Evolutionary conservation across 2,888 invertebrate genomes (phyloP).

Genomic region (Marasmarcha lunaedactyla): DNA sequence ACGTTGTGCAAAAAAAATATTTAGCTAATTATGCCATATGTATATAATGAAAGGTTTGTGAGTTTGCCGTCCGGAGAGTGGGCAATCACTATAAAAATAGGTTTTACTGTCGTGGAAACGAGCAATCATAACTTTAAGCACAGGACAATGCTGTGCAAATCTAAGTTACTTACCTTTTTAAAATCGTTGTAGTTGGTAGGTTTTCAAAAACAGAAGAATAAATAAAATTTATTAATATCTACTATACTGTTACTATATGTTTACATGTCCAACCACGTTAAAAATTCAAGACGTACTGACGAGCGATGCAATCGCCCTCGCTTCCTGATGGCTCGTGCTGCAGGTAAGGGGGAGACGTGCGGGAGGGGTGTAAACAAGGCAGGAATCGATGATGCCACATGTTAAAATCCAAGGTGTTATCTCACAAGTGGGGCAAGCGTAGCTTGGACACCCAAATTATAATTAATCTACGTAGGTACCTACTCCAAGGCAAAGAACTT

Average conservation of each 20-base stretch:
- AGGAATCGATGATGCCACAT: not conserved
- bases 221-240: not conserved
- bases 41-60: too few species aligned
- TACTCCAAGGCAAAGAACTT: too few species aligned
- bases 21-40: not conserved
- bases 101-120: not conserved
- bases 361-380: not conserved
- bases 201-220: not conserved
- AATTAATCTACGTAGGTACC: too few species aligned
- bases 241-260: too few species aligned
- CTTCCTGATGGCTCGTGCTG: not conserved
- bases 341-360: not conserved
- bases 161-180: not conserved
- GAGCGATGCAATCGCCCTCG: not conserved
- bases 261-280: not conserved
- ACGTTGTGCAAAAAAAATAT: not conserved
- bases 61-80: too few species aligned
- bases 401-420: not conserved
- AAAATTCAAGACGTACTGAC: conserved; percentile 1
- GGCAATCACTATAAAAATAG: not conserved
- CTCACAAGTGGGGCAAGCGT: conserved; percentile 3
- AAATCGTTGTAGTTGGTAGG: too few species aligned
- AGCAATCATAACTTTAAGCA: too few species aligned
- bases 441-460: not conserved
- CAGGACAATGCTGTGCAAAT: not conserved